Base-by-base conservation (phyloP, 2,113 vertebrate genomes). In the Pygoscelis adeliae region DNA sequence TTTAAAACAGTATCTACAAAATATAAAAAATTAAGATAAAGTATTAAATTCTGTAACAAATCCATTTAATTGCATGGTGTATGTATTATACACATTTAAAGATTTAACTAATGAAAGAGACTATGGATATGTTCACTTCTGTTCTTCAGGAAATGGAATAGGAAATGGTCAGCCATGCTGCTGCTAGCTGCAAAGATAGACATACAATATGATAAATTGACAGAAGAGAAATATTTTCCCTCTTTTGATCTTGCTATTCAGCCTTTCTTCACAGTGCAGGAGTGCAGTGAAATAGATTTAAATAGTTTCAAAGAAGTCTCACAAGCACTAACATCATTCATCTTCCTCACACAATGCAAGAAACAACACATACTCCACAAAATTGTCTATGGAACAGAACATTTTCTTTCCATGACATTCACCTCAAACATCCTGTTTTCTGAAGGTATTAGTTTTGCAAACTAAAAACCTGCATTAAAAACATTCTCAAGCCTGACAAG, bases 321-420 rank as follows among this genome's bases (percentile, higher is more conserved):
- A 44, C 1, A 71, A 56, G 19, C 6, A 76, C 17, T 69, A 71
- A 5, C 34, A 82, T 12, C 4, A 2, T 65, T 15, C 2, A 0
- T 46, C 34, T 70, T 66, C 38, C 30, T 10, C 47, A 44, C 6
- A 49, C 1, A 4, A 62, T 9, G 19, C 47, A 90, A 53, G n/a
- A 30, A 83, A 19, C 42, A 78, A 34, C 36, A 78, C 2, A 4
- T 0, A 38, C 5, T 52, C 22, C 38, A 71, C 58, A 71, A 27
- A 78, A 74, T 1, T 30, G 5, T 16, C 23, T 11, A 1, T 1
- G 8, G 14, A 82, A 6, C 17, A 92, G 30, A 80, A 58, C 8
- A 29, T 66, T 81, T 71, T 34, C 47, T 82, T 65, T 73, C 40
- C 58, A 29, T 32, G 23, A 27, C 50, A 25, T 65, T 74, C 55